Percentiles rank a stretch among this genome's conserved stretches.
Conservation (phyloP, 2,797 vertebrate species). For the Sebastiscus albofasciatus region DNA sequence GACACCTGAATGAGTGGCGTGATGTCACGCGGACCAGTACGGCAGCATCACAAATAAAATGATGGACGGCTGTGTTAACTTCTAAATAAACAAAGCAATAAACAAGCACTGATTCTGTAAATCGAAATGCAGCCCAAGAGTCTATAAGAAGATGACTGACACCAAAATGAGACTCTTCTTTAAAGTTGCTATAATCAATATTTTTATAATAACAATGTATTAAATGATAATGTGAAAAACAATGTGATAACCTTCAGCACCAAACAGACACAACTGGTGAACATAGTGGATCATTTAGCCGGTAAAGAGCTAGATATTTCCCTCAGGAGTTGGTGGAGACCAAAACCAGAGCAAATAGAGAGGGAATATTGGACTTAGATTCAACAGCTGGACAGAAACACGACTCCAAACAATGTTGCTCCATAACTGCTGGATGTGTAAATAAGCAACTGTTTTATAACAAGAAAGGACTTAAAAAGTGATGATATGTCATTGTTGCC, state of each 20-base stretch:
- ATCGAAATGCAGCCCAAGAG: neutral
- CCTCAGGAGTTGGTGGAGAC: neutral
- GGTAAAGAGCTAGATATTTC: neutral
- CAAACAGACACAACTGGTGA: neutral
- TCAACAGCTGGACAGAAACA: neutral
- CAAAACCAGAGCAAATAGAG: neutral
- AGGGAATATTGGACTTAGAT: neutral
- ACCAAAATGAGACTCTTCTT: neutral
- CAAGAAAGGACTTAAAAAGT: neutral
- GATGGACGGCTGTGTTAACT: slow-evolving; percentile 7
- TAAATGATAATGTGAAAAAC: neutral
- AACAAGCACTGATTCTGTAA: slow-evolving; percentile 9
- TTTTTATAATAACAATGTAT: neutral
- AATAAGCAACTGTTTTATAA: neutral
- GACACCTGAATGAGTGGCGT: slow-evolving; percentile 21
- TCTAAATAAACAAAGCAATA: neutral
- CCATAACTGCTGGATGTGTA: neutral
- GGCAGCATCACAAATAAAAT: slow-evolving; percentile 11
- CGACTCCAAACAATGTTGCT: neutral
- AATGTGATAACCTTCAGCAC: neutral
- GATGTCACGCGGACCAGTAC: neutral
- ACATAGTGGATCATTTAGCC: neutral
- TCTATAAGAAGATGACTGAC: neutral
- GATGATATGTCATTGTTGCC: neutral
- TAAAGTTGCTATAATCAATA: neutral